phyloP scores from a whole-genome alignment of 2,888 invertebrate genomes.

The Drosophila paramelanica region DNA sequence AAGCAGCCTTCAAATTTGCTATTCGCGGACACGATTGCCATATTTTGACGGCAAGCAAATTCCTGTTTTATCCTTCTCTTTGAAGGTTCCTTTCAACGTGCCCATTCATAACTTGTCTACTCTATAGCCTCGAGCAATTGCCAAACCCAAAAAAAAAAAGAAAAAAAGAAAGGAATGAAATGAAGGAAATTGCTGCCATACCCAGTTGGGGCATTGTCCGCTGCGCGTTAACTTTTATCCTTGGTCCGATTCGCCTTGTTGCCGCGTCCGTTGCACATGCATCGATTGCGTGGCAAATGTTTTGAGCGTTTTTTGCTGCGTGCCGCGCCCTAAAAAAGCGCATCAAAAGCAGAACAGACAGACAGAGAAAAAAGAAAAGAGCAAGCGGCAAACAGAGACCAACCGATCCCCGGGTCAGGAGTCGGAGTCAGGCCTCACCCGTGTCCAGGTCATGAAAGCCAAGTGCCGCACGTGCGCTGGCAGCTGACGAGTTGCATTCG shows the following conservation, averaged over 20 bases:
- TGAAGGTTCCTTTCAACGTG: background rate
- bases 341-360: conserved; percentile 11
- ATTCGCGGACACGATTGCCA: background rate
- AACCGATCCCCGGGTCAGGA: background rate
- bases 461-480: conserved; percentile 34
- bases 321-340: conserved; percentile 43
- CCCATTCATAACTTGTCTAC: conserved; percentile 22
- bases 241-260: conserved; percentile 20
- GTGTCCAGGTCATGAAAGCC: conserved; percentile 6
- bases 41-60: conserved; percentile 2
- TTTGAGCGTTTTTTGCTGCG: conserved; percentile 39
- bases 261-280: conserved; percentile 16
- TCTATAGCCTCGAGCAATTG: conserved; percentile 9
- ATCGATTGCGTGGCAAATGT: conserved; percentile 31
- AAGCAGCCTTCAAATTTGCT: background rate
- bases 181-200: conserved; percentile 1
- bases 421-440: background rate
- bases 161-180: background rate
- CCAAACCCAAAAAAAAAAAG: background rate
- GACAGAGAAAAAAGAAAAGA: background rate
- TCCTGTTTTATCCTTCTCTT: background rate
- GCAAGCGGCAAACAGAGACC: background rate
- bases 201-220: conserved; percentile 30
- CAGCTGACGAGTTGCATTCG: conserved; percentile 22
- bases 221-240: conserved; percentile 24